These are phyloP conservation scores for Aphelocoma coerulescens DNA, from an alignment of 2,113 vertebrate species.

Conservation along the genomic window DNA sequence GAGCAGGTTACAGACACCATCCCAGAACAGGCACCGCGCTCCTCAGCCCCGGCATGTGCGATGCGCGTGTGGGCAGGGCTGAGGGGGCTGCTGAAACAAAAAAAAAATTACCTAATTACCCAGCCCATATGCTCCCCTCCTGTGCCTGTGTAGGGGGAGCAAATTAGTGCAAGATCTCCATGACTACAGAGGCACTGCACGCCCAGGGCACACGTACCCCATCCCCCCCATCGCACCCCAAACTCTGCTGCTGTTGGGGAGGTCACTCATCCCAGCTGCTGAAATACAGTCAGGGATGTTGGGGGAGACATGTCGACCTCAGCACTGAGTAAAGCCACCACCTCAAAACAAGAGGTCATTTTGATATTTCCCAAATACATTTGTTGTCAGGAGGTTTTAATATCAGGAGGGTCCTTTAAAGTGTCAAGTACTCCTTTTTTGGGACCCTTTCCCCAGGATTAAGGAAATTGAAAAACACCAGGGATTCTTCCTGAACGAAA, in stretches of 20 bases:
- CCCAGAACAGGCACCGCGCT: neutral
- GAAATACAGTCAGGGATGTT: neutral
- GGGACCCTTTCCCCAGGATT: neutral
- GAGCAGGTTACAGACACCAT: neutral
- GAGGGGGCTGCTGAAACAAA: constrained; percentile 41
- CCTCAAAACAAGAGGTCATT: neutral
- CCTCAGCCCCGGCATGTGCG: neutral
- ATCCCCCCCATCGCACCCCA: neutral
- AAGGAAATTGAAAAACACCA: neutral
- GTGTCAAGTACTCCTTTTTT: neutral
- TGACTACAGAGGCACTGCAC: neutral
- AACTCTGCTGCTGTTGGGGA: neutral
- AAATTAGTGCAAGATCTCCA: neutral
- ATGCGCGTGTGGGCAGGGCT: neutral
- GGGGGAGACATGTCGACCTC: accelerated
- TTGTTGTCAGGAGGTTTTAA: neutral
- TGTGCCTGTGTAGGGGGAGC: neutral
- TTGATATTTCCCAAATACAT: neutral
- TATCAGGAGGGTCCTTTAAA: neutral
- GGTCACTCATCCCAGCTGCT: neutral
- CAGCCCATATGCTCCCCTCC: constrained; percentile 41
- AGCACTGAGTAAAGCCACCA: neutral
- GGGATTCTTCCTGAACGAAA: neutral
- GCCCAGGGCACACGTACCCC: accelerated
- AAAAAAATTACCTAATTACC: constrained; percentile 14